Evolutionary conservation across 1,140 invertebrate species (phyloP), one percentile per base, ranked within the genome.

Genomic region (Panagrolaimus sp.): DNA sequence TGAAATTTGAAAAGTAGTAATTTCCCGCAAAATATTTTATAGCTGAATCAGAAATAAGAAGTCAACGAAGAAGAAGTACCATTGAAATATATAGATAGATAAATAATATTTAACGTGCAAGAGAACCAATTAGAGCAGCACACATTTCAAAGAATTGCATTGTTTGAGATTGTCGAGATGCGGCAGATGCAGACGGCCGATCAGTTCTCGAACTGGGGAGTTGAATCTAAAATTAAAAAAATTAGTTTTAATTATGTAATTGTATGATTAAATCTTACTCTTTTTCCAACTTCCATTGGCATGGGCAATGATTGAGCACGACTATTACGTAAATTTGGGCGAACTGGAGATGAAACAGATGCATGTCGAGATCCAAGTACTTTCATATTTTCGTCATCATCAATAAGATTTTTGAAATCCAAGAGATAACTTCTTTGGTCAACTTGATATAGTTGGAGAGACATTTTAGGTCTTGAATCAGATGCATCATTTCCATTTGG

Each of bases 61-160:
- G n/a, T n/a, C n/a, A 38, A 38, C 2, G 32, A 38, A 38, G 32
- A 38, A 38, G 32, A 38, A 38, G 7, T 38, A 38, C 32, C 32
- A 38, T 38, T 38, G 2, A 38, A 38, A 38, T 38, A 38, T 38
- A 38, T 2, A 38, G 2, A 38, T 4, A 38, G 2, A 38, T 38
- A 38, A 4, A 38, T 38, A 38, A 38, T 21, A 28, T 28, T 84
- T 82, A 98, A 85, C 94, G 90, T 38, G 96, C 95, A 63, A 99
- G 86, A 79, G 98, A 94, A 63, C 94, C 95, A 77, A 99, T 98
- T 15, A 99, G 87, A 32, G 92, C 91, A 26, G 96, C 94, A 85
- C 96, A 98, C 93, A 98, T 97, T 87, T 99, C 96, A 85, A 99
- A 98, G 86, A 99, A 99, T 87, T 98, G 95, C 91, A 98, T 96